phyloP scores from a whole-genome alignment of 2,113 vertebrate genomes.

The Zosterops pallidus region DNA sequence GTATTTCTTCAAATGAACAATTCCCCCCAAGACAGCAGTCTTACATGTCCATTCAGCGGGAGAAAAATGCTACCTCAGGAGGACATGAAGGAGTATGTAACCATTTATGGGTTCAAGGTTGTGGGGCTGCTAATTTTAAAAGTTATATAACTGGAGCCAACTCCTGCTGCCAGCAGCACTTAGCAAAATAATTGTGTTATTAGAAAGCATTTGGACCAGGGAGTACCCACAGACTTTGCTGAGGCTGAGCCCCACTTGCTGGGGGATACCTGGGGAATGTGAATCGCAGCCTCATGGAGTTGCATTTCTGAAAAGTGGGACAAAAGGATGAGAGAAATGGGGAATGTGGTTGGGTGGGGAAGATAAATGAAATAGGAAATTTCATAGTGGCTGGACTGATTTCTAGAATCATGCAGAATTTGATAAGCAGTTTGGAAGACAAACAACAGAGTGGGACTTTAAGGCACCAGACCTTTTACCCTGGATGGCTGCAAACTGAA shows the following conservation, averaged over 20 bases:
- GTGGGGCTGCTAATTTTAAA: not conserved
- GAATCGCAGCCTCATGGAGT: accelerated
- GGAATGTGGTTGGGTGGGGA: not conserved
- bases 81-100: not conserved
- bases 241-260: not conserved
- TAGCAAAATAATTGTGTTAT: not conserved
- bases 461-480: not conserved
- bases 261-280: not conserved
- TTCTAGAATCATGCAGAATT: not conserved
- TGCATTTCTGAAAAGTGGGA: not conserved
- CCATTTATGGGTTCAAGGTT: not conserved
- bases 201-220: not conserved
- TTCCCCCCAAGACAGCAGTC: not conserved
- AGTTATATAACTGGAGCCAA: not conserved
- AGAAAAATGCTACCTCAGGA: not conserved
- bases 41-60: not conserved
- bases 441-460: not conserved
- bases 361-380: not conserved
- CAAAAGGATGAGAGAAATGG: not conserved
- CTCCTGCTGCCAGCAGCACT: not conserved
- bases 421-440: not conserved
- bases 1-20: not conserved
- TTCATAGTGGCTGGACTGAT: not conserved
- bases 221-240: not conserved
- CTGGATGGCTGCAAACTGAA: not conserved